phyloP scores from a whole-genome alignment of 2,888 invertebrate species.

The Aphodius sticticus region DNA sequence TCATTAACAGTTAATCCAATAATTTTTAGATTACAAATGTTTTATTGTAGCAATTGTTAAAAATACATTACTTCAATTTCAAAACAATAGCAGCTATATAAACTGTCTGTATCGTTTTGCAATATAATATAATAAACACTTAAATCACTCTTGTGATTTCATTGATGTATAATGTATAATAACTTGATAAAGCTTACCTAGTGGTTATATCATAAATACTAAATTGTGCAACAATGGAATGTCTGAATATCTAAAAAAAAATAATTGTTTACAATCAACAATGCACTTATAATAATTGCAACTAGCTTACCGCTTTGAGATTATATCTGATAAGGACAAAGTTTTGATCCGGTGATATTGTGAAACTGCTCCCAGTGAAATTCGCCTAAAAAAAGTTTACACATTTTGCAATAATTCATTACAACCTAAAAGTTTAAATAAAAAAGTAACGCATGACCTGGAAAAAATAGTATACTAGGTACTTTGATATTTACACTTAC shows the following conservation, averaged over 20 bases:
- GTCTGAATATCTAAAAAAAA: constrained; percentile 68
- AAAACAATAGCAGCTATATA: too few relatives aligned
- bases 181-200: constrained; percentile 58
- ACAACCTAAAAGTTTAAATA: neutral
- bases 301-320: constrained; percentile 49
- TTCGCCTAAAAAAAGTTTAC: constrained; percentile 52
- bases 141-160: neutral
- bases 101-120: too few relatives aligned
- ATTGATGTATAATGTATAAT: neutral
- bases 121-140: too few relatives aligned
- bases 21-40: too few relatives aligned
- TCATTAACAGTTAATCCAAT: too few relatives aligned
- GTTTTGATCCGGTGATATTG: constrained; percentile 52
- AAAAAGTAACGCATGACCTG: neutral
- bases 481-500: constrained; percentile 50
- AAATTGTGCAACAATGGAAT: constrained; percentile 71
- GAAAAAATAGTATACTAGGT: neutral
- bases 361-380: constrained; percentile 53
- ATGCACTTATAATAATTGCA: neutral
- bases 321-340: constrained; percentile 51
- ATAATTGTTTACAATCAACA: constrained; percentile 46
- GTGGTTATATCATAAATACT: constrained; percentile 67
- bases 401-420: neutral
- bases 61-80: too few relatives aligned
- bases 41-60: too few relatives aligned